Conservation (phyloP, 2,888 invertebrate genomes). For the Drosophila anceps region DNA sequence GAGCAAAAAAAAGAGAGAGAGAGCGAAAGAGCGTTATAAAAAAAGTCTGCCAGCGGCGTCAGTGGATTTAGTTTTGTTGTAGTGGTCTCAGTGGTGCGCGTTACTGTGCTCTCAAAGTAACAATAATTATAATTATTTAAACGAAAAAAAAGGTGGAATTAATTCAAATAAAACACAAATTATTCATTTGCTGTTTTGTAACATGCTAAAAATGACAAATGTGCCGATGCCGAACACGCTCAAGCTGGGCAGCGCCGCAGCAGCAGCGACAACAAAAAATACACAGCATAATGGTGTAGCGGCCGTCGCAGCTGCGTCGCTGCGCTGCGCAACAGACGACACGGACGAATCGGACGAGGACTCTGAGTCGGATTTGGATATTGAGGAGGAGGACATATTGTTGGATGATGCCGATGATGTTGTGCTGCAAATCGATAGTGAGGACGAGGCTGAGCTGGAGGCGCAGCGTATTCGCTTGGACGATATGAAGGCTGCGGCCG, state of each 20-base stretch:
- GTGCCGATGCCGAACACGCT: slow-evolving; percentile 59
- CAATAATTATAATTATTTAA: slow-evolving; percentile 49
- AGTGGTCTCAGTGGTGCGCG: slow-evolving; percentile 61
- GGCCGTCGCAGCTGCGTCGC: slow-evolving; percentile 69
- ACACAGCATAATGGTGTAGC: slow-evolving; percentile 74
- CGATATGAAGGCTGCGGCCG: slow-evolving; percentile 62
- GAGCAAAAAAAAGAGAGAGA: slow-evolving; percentile 34
- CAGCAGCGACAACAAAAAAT: slow-evolving; percentile 66
- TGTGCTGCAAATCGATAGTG: slow-evolving; percentile 78
- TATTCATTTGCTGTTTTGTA: slow-evolving; percentile 31
- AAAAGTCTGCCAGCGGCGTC: slow-evolving; percentile 79
- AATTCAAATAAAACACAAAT: slow-evolving; percentile 40
- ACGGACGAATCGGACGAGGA: slow-evolving; percentile 67
- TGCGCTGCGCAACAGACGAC: slow-evolving; percentile 61
- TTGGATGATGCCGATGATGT: slow-evolving; percentile 73
- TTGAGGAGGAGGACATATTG: slow-evolving; percentile 68
- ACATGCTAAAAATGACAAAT: slow-evolving; percentile 75
- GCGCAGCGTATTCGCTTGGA: slow-evolving; percentile 82
- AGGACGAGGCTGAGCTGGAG: slow-evolving; percentile 82
- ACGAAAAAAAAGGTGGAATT: slow-evolving; percentile 43
- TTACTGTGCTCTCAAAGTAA: slow-evolving; percentile 48
- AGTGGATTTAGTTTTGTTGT: slow-evolving; percentile 78
- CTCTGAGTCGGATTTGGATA: slow-evolving; percentile 67
- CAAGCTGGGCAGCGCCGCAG: slow-evolving; percentile 51
- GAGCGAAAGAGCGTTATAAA: slow-evolving; percentile 40